Conservation (phyloP, 2,113 vertebrate genomes). For the Tyto alba region DNA sequence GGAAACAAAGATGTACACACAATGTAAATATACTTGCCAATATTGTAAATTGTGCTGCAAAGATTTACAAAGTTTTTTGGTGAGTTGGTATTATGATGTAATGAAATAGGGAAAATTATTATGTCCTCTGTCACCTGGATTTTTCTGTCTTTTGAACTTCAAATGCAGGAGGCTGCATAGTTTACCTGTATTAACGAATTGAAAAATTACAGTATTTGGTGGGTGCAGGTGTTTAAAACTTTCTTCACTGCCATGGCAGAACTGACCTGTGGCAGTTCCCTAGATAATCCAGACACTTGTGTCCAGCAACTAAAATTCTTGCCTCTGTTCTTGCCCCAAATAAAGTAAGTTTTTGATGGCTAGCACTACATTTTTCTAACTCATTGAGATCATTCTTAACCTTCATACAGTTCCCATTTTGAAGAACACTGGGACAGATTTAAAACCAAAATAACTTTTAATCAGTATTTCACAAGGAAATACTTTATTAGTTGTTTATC, state of each 20-base stretch:
- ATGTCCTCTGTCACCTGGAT: not conserved
- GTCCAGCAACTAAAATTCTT: not conserved
- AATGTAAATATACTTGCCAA: not conserved
- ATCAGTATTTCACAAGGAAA: not conserved
- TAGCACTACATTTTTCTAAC: not conserved
- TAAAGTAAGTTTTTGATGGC: not conserved
- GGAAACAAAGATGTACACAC: not conserved
- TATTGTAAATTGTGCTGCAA: not conserved
- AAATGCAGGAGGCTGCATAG: fast-evolving
- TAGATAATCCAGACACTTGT: not conserved
- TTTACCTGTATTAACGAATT: not conserved
- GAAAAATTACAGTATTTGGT: not conserved
- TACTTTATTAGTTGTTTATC: not conserved
- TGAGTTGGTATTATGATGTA: not conserved
- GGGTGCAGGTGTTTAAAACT: not conserved
- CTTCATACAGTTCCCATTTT: not conserved
- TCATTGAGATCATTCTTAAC: not conserved
- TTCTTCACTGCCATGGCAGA: not conserved
- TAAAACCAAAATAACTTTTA: not conserved
- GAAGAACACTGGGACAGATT: not conserved
- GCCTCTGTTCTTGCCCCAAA: not conserved
- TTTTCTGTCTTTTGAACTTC: not conserved
- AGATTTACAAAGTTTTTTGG: not conserved
- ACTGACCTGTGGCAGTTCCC: not conserved
- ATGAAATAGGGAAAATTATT: not conserved